These are phyloP conservation scores for Temnothorax nylanderi DNA, from an alignment of 1,140 invertebrate genomes.

Conservation along the genomic window DNA sequence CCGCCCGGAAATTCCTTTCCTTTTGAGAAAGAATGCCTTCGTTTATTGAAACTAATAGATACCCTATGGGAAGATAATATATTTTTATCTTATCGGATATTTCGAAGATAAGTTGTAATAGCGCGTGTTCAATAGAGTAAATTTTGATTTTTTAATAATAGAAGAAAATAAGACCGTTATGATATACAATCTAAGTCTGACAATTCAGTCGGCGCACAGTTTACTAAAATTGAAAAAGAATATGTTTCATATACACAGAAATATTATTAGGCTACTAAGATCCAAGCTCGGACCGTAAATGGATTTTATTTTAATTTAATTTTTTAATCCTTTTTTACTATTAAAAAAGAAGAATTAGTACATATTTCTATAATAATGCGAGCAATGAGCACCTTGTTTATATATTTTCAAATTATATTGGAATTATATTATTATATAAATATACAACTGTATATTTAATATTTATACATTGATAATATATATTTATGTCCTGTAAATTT, in stretches of 20 bases:
- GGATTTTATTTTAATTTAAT: no score
- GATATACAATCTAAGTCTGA: no score
- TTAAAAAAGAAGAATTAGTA: background rate
- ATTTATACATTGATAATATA: background rate
- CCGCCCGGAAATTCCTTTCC: background rate
- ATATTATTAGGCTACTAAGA: no score
- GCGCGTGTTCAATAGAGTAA: background rate
- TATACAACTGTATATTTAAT: no score
- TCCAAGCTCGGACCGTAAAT: no score
- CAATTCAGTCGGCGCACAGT: no score
- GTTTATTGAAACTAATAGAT: background rate
- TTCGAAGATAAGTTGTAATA: background rate
- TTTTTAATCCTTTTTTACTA: background rate
- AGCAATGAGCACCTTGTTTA: background rate
- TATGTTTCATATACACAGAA: no score
- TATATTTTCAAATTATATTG: background rate
- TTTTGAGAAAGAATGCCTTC: background rate
- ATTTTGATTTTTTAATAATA: background rate
- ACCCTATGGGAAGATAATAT: background rate
- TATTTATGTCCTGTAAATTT: background rate
- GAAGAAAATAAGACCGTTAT: no score
- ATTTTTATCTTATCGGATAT: background rate
- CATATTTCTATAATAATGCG: background rate
- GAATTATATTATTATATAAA: background rate
- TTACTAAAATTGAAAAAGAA: no score